Base-by-base conservation (phyloP, 2,797 vertebrate genomes). In the Hyperoplus immaculatus region DNA sequence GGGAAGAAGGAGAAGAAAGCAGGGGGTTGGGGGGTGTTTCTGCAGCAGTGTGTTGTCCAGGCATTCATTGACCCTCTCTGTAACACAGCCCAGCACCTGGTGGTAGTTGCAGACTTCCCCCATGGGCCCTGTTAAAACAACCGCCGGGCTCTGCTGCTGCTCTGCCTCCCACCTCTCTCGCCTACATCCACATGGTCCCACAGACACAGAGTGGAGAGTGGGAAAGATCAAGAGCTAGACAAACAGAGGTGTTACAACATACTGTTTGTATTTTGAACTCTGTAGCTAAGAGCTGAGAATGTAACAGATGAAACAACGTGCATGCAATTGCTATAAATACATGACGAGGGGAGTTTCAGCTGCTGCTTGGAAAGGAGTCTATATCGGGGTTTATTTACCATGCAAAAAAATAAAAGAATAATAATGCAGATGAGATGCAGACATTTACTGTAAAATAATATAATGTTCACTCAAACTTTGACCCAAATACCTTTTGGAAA, bases 121-220 rank as follows among this genome's bases (percentile, higher is more conserved):
- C 92, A 71, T 55, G 89, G 91, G 93, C 83, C 88, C 87, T 89
- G 94, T 95, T 95, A 94, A 94, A 95, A 93, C 83, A 90, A 89
- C 87, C 77, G 67, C 83, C 5, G 45, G 76, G 80, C 29, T 29
- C 29, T 29, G 90, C 74, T 80, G 75, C 69, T 69, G 76, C 86
- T 80, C 53, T 66, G 74, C 83, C 78, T 88, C 81, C 77, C 72
- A 78, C 73, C 53, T 71, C 83, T 87, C 83, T 87, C 62, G 62
- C 81, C 72, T 75, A 41, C 69, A 50, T 70, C 70, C 81, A 88
- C 72, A 89, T 81, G 85, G 73, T 72, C 62, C 80, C 75, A 55
- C 65, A 56, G 49, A 81, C 51, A 3, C 60, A 39, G 64, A 72
- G 60, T 36, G 41, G 55, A 73, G 78, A 53, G 29, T 29, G 29